phyloP scores from a whole-genome alignment of 2,888 invertebrate genomes.

The Macrophya alboannulata region DNA sequence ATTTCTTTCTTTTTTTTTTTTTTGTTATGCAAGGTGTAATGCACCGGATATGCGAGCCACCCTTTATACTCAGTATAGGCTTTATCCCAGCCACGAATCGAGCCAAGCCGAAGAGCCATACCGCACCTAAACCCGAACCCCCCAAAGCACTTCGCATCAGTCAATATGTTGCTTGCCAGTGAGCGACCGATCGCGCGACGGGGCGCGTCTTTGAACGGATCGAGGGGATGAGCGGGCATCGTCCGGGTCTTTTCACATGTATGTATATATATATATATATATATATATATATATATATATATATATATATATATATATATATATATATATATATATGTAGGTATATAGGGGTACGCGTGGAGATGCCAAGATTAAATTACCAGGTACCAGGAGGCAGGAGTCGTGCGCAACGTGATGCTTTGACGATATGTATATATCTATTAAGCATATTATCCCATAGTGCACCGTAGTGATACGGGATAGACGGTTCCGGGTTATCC shows the following conservation, averaged over 20 bases:
- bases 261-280: no score
- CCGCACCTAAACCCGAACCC: slow-evolving; percentile 40
- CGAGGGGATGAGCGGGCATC: slow-evolving; percentile 53
- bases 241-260: slow-evolving; percentile 17
- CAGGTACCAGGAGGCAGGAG: slow-evolving; percentile 26
- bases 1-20: neutral
- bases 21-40: neutral
- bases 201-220: slow-evolving; percentile 54
- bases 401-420: slow-evolving; percentile 37
- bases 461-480: neutral
- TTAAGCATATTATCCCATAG: slow-evolving; percentile 10
- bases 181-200: slow-evolving; percentile 52
- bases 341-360: slow-evolving; percentile 35
- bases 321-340: no score
- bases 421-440: slow-evolving; percentile 24
- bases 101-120: slow-evolving; percentile 8
- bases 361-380: slow-evolving; percentile 53
- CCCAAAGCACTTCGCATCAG: slow-evolving; percentile 50
- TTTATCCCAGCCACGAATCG: slow-evolving; percentile 49
- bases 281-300: no score
- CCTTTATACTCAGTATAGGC: neutral
- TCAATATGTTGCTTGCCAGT: slow-evolving; percentile 45
- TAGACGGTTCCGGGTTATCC: slow-evolving; percentile 4
- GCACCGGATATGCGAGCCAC: slow-evolving; percentile 44
- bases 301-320: no score